These are phyloP conservation scores for Tetramorium bicarinatum DNA, from an alignment of 2,888 invertebrate species.

Conservation along the genomic window DNA sequence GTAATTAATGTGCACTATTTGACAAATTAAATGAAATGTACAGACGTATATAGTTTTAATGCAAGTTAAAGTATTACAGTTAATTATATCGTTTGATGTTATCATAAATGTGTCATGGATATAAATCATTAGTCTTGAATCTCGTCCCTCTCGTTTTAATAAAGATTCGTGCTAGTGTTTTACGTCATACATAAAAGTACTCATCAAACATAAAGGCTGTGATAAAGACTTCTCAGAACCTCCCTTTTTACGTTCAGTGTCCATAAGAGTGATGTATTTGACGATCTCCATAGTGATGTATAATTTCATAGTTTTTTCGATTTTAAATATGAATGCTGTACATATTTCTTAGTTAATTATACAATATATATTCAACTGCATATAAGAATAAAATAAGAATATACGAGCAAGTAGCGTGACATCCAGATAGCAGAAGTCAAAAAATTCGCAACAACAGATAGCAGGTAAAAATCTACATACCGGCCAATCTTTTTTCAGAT, in stretches of 20 bases:
- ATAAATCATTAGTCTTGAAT: slow-evolving; percentile 19
- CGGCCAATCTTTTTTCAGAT: slow-evolving; percentile 40
- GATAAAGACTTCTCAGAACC: slow-evolving; percentile 60
- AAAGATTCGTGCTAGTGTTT: slow-evolving; percentile 51
- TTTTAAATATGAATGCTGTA: neutral
- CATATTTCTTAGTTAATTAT: neutral
- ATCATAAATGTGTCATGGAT: neutral
- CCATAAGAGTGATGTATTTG: slow-evolving; percentile 49
- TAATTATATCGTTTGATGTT: neutral
- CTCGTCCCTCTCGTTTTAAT: slow-evolving; percentile 57
- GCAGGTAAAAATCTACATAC: slow-evolving; percentile 77
- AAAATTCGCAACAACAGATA: slow-evolving; percentile 68
- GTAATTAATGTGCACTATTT: neutral
- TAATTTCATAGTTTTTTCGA: slow-evolving; percentile 17
- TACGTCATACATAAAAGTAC: slow-evolving; percentile 57
- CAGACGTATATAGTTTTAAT: neutral
- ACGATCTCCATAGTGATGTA: slow-evolving; percentile 15
- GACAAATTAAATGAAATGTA: neutral
- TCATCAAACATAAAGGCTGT: slow-evolving; percentile 59
- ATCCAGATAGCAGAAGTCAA: neutral
- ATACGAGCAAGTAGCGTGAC: neutral
- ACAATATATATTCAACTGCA: neutral
- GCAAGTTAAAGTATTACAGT: neutral
- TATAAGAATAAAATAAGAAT: slow-evolving; percentile 12
- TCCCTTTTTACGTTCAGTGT: slow-evolving; percentile 14